Evolutionary conservation across 2,113 vertebrate genomes (phyloP).

Genomic region (Hemicordylus capensis): DNA sequence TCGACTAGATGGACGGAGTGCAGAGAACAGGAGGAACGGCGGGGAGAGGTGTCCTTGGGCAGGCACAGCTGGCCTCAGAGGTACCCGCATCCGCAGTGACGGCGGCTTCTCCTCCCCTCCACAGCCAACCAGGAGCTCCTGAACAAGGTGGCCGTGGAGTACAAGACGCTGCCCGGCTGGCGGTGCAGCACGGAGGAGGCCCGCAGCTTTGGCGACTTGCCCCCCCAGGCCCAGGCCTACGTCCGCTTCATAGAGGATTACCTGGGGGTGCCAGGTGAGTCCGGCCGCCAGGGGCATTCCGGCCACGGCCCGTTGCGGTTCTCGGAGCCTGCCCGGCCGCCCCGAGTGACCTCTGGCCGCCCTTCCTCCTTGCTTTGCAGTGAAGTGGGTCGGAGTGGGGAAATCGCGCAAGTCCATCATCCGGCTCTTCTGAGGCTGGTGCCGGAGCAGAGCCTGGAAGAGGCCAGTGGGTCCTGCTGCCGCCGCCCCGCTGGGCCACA

Average conservation of each 20-base stretch:
- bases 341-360: too few relatives aligned
- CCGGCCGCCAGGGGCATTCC: too few relatives aligned
- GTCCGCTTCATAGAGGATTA: conserved; percentile 80
- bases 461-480: neutral
- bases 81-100: too few relatives aligned
- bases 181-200: conserved; percentile 75
- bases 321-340: neutral
- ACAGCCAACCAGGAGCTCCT: conserved; percentile 82
- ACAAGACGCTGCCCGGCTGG: conserved; percentile 79
- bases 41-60: too few relatives aligned
- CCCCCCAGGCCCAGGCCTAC: conserved; percentile 74
- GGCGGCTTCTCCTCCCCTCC: neutral
- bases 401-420: conserved; percentile 30
- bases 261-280: conserved; percentile 78
- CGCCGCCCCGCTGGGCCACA: fast-evolving
- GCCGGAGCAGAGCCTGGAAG: fast-evolving
- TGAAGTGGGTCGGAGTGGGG: conserved; percentile 37
- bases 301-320: neutral
- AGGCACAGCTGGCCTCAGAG: too few relatives aligned
- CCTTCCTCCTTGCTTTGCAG: neutral
- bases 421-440: conserved; percentile 14
- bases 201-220: conserved; percentile 75
- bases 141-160: conserved; percentile 76
- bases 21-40: too few relatives aligned
- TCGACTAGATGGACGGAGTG: neutral